Base-by-base conservation (phyloP, 2,888 invertebrate genomes). In the Beris morrisii region DNA sequence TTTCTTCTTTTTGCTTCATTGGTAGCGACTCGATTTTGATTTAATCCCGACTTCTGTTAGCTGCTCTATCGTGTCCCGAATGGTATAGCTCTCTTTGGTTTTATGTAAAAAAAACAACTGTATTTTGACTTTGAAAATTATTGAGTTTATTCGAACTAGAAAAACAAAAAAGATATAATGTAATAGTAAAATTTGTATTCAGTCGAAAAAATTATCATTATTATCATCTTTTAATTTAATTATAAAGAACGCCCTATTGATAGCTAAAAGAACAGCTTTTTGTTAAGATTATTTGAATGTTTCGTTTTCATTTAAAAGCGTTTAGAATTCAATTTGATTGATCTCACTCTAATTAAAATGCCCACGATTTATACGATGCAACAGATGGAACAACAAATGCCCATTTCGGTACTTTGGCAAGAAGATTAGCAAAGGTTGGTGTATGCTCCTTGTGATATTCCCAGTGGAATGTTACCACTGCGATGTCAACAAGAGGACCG, bases 381-480 rank as follows among this genome's bases (percentile, higher is more conserved):
- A 75, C 75, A 1, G 74, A 73, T 55, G 76, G 76, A 1, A 76
- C 74, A 44, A 73, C 75, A 66, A 74, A 74, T 1, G 75, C 74
- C 76, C 76, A 77, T 22, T 72, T 73, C 28, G 77, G 77, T 31
- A 75, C 55, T 68, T 75, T 75, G 22, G 71, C 70, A 38, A 77
- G 64, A 57, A 77, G 66, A 70, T 73, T 73, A 6, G 74, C 74
- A 72, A 77, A 76, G 22, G 73, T 70, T 15, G 75, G 72, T 28
- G 75, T 76, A 58, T 75, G 75, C 48, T 75, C 75, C 66, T 75
- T 75, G 48, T 76, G 74, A 55, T 75, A 74, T 65, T 76, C 76
- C 71, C 73, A 75, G 67, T 76, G 74, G 13, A 72, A 72, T 5
- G 76, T 75, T 0, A 76, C 74, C 13, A 77, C 54, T n/a, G 75